Conservation (phyloP, 2,888 invertebrate genomes). For the Cataglyphis altisquamis region DNA sequence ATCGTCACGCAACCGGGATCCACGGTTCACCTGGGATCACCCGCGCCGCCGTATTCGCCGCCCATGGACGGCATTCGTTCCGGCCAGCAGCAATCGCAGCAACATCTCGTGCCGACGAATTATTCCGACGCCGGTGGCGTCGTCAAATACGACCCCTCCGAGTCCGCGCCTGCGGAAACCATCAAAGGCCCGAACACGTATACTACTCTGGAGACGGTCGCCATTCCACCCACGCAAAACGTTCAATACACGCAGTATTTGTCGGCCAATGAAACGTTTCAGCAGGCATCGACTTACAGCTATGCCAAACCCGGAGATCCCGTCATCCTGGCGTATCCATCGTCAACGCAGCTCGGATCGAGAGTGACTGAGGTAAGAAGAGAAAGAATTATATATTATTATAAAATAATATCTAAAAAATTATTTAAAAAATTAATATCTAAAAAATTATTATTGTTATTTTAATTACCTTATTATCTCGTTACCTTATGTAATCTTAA, state of each 20-base stretch:
- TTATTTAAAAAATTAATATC: no score
- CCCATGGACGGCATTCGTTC: conserved; percentile 82
- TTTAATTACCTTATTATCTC: background rate
- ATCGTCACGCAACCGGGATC: conserved; percentile 85
- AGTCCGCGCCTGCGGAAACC: conserved; percentile 79
- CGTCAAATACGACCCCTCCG: conserved; percentile 84
- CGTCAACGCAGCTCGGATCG: conserved; percentile 76
- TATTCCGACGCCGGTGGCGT: conserved; percentile 55
- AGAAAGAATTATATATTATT: background rate
- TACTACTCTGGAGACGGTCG: conserved; percentile 90
- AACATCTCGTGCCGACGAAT: conserved; percentile 70
- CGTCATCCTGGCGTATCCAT: conserved; percentile 79
- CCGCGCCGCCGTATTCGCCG: conserved; percentile 85
- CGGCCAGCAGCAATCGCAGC: conserved; percentile 85
- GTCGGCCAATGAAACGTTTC: conserved; percentile 78
- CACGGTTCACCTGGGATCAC: conserved; percentile 85
- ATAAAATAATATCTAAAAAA: no score
- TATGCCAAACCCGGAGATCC: conserved; percentile 82
- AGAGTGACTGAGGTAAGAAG: conserved; percentile 78
- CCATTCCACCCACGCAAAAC: conserved; percentile 86
- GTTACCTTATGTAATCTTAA: background rate
- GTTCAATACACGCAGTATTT: conserved; percentile 83
- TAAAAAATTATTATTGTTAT: background rate
- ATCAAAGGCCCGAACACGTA: conserved; percentile 87
- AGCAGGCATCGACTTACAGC: conserved; percentile 78